phyloP scores from a whole-genome alignment of 2,113 vertebrate genomes.

The Hassar affinis region DNA sequence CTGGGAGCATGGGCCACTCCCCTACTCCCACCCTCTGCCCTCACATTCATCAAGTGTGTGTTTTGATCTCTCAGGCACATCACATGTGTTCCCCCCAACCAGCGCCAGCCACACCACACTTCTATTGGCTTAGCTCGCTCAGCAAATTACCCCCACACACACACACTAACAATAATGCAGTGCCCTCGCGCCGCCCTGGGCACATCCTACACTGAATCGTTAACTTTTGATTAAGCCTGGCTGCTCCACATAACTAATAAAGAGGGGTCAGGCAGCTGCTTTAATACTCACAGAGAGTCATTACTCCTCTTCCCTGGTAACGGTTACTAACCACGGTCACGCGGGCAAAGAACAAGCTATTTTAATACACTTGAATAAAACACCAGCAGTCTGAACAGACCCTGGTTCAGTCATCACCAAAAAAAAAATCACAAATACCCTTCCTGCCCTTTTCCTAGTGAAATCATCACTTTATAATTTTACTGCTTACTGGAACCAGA shows the following conservation, averaged over 20 bases:
- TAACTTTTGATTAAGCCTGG: conserved; percentile 55
- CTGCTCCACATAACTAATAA: conserved; percentile 39
- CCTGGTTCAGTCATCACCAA: conserved; percentile 2
- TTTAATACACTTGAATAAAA: conserved; percentile 35
- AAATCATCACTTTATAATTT: conserved; percentile 17
- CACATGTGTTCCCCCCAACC: conserved; percentile 84
- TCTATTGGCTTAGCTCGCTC: conserved; percentile 50
- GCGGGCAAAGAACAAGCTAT: conserved; percentile 9
- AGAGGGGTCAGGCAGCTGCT: conserved; percentile 39
- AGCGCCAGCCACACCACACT: conserved; percentile 73
- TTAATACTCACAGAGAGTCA: conserved; percentile 40
- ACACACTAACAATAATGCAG: conserved; percentile 45
- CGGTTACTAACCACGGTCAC: conserved; percentile 27
- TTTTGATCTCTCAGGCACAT: conserved; percentile 98
- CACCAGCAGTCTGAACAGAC: conserved; percentile 1
- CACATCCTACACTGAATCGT: conserved; percentile 50
- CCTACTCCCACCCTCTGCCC: conserved; percentile 80
- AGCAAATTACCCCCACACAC: conserved; percentile 31
- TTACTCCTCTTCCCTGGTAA: conserved; percentile 40
- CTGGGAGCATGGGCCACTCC: conserved; percentile 70
- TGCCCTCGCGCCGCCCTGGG: conserved; percentile 38
- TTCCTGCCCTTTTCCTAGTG: conserved; percentile 1
- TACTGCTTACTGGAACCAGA: conserved; percentile 17
- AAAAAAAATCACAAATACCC: not conserved
- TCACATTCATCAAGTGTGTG: conserved; percentile 90